Conservation (phyloP, 2,113 vertebrate species). For the Lepus europaeus region DNA sequence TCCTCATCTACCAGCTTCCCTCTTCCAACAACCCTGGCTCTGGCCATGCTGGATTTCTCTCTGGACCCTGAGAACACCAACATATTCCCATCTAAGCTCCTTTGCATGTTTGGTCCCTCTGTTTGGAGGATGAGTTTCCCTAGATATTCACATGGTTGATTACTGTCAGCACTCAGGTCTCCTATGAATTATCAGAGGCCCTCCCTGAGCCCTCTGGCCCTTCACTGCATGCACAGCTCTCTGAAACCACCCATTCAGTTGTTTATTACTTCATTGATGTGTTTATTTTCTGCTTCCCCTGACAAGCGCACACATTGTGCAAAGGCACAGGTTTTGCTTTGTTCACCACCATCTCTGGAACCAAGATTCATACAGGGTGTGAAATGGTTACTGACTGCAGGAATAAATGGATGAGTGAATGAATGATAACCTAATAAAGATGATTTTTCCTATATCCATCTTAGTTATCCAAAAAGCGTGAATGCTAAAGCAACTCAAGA, state of each 20-base stretch:
- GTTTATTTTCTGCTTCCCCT: not conserved
- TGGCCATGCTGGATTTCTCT: not conserved
- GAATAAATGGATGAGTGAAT: conserved; percentile 22
- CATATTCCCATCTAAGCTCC: not conserved
- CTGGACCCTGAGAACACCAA: not conserved
- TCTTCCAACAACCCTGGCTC: not conserved
- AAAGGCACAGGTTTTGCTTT: not conserved
- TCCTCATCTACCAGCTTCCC: not conserved
- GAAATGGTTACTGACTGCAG: not conserved
- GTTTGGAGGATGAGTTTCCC: not conserved
- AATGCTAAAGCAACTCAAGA: conserved; percentile 56
- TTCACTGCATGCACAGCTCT: not conserved
- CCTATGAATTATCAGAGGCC: not conserved
- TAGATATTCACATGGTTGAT: not conserved
- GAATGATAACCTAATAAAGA: conserved; percentile 56
- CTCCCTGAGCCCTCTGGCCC: not conserved
- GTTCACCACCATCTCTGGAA: not conserved
- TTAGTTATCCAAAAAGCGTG: conserved; percentile 56
- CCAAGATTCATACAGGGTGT: not conserved
- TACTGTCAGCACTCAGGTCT: not conserved
- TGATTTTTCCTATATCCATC: conserved; percentile 4
- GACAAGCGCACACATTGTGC: not conserved
- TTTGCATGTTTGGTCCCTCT: not conserved
- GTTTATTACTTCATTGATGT: not conserved
- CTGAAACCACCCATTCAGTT: not conserved